These are phyloP conservation scores for Drosophila multiciliata DNA, from an alignment of 2,888 invertebrate genomes.

Conservation along the genomic window DNA sequence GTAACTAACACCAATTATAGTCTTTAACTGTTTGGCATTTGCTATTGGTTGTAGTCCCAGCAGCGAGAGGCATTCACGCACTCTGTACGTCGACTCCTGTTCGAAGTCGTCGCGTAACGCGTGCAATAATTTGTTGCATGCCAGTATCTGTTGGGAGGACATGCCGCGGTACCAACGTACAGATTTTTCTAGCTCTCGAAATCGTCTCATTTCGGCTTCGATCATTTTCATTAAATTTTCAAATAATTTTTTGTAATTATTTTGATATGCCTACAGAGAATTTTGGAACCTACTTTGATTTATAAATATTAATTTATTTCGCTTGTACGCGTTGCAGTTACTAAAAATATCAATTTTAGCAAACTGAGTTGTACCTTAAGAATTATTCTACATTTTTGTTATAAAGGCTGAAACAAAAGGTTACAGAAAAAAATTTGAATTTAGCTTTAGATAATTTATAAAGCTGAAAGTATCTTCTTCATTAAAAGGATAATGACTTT, in stretches of 20 bases:
- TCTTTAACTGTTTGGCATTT: slow-evolving; percentile 45
- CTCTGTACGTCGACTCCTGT: slow-evolving; percentile 78
- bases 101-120: slow-evolving; percentile 81
- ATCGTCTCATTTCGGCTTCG: not conserved
- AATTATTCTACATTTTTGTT: too few species aligned
- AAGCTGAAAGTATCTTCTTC: too few species aligned
- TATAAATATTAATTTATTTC: not conserved
- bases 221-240: slow-evolving; percentile 1
- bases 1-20: slow-evolving; percentile 72
- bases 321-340: not conserved
- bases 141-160: slow-evolving; percentile 71
- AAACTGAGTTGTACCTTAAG: not conserved
- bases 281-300: slow-evolving; percentile 22
- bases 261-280: slow-evolving; percentile 2
- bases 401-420: too few species aligned
- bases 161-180: slow-evolving; percentile 82
- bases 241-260: not conserved
- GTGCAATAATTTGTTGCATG: slow-evolving; percentile 66
- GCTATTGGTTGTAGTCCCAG: slow-evolving; percentile 78
- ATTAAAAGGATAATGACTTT: too few species aligned
- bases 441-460: too few species aligned
- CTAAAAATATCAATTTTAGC: not conserved
- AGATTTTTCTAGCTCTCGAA: slow-evolving; percentile 19
- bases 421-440: too few species aligned
- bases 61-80: slow-evolving; percentile 32